Evolutionary conservation across 2,888 invertebrate species (phyloP).

Genomic region (Pterostichus niger): DNA sequence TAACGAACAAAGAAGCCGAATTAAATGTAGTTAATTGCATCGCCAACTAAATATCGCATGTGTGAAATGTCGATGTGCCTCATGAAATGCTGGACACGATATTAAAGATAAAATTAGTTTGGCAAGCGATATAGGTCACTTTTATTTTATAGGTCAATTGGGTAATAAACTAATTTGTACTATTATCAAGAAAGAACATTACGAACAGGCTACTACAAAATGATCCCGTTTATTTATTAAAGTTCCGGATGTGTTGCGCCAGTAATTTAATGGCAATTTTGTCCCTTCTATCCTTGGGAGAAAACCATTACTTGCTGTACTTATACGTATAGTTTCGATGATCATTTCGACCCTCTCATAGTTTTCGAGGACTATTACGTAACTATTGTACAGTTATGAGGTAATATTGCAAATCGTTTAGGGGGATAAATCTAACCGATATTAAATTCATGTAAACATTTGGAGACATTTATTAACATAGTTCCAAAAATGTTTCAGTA

Average conservation of each 20-base stretch:
- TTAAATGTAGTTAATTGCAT: constrained; percentile 41
- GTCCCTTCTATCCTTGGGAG: not conserved
- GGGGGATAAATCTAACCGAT: not conserved
- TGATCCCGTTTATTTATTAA: too few relatives aligned
- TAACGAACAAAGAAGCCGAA: constrained; percentile 14
- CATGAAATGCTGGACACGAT: constrained; percentile 43
- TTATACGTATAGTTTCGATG: not conserved
- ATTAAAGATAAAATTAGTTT: constrained; percentile 42
- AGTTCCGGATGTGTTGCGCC: too few relatives aligned
- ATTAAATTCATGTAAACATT: not conserved
- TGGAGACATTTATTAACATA: not conserved
- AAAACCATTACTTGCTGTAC: not conserved
- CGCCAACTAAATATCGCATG: constrained; percentile 2
- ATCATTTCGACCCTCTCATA: not conserved
- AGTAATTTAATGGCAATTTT: not conserved
- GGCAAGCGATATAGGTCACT: constrained; percentile 30
- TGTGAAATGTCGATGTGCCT: constrained; percentile 29
- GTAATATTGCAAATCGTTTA: not conserved
- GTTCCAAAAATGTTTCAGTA: too few relatives aligned
- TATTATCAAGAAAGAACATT: constrained; percentile 22
- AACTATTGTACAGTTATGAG: not conserved
- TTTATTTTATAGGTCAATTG: constrained; percentile 28
- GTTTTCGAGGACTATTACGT: not conserved
- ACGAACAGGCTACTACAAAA: not conserved
- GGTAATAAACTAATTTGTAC: constrained; percentile 18